Base-by-base conservation (phyloP, 2,113 vertebrate genomes). In the Daubentonia madagascariensis region DNA sequence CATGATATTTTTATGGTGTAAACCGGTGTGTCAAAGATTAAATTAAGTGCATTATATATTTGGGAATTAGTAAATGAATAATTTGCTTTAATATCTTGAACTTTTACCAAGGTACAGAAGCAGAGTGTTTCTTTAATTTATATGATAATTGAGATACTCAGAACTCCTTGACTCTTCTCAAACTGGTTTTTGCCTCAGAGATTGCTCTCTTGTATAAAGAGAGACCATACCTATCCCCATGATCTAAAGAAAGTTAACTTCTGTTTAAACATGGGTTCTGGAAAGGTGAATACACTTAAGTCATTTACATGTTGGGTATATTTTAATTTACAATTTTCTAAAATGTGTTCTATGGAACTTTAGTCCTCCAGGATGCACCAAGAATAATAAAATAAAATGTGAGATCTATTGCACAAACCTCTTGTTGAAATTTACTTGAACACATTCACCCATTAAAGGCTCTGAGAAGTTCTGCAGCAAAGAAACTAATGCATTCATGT, bases 351-450 rank as follows among this genome's bases (percentile, higher is more conserved):
- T 73, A 43, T 48, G 22, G 8, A 75, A 89, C 2, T 54, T 89
- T 72, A 52, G 6, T 92, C 32, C 28, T 61, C 32, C 6, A 86
- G 6, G 3, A 92, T 48, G 22, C 5, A 75, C 30, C 25, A 40
- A 86, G 65, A 81, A 86, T n/a, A n/a, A n/a, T 72, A 83, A 61
- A 92, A 54, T 54, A 52, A 83, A 97, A 43, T 87, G 6, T 85
- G 48, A 78, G 3, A 25, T 73, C 23, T 85, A 28, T 20, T 83
- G 12, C 48, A 75, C 32, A 79, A 79, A 30, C 6, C 4, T 20
- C 43, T 1, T 63, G 9, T 43, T 75, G 2, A 83, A 48, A 23
- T 68, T 95, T 78, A 40, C 32, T 79, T 75, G 32, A 89, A 54
- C 17, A 84, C 8, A 61, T 68, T 85, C 22, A 67, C 52, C 68